Base-by-base conservation (phyloP, 2,888 invertebrate species). In the Papilio gigon region DNA sequence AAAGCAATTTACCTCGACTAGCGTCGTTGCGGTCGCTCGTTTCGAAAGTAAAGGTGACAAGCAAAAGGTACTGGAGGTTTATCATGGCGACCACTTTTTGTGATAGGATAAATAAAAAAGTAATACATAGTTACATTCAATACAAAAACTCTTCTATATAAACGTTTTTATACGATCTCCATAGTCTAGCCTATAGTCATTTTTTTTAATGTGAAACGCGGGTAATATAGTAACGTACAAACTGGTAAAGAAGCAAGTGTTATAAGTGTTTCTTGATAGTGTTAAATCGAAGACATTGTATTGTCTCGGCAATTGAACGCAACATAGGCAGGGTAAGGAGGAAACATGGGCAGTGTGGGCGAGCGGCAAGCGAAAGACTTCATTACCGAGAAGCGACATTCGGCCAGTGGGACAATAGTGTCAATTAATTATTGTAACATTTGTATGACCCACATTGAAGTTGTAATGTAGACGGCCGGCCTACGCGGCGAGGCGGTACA, bases 401-500 rank as follows among this genome's bases (percentile, higher is more conserved):
- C 73, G 67, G 71, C 68, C 72, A 74, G 58, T 59, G 17, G 72
- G 74, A 76, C 73, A 77, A 75, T 75, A 72, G 70, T 73, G 77
- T 70, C 75, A 74, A 78, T 77, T 79, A 79, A 78, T 78, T 77
- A 78, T 76, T 74, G 72, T 71, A 75, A 75, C 75, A 75, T 79
- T 72, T 75, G 73, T 72, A 71, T 80, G 80, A 79, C 84, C 83
- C 74, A 84, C 83, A 80, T 83, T 62, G 70, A 71, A 73, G 50
- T 53, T 42, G 58, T 62, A 71, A 68, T 74, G 71, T 61, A 74
- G 73, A 72, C 74, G 44, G 75, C 73, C 77, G 71, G 72, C 86
- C 87, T 81, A 88, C 87, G 77, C 82, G 70, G 72, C 71, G 73
- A 70, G 71, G 68, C 71, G 72, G 78, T 78, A 89, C 89, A 88